These are phyloP conservation scores for Heliconius ismenius DNA, from an alignment of 2,888 invertebrate species.

Conservation along the genomic window DNA sequence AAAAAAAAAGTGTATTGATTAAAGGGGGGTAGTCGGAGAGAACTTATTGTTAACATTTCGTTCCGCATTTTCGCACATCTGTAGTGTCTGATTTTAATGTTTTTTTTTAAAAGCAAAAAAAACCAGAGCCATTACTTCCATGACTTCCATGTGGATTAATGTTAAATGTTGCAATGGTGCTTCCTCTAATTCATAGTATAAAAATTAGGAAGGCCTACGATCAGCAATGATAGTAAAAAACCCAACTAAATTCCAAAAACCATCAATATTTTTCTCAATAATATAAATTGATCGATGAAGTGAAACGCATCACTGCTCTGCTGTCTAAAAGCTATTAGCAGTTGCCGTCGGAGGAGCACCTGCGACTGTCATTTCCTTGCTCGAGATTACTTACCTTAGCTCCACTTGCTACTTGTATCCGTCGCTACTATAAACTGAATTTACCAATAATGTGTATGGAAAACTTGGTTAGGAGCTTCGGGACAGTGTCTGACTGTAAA, in stretches of 20 bases:
- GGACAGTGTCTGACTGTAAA: no score
- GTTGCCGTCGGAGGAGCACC: conserved; percentile 72
- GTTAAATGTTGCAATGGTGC: no score
- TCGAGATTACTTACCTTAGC: conserved; percentile 70
- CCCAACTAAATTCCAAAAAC: no score
- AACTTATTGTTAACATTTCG: neutral
- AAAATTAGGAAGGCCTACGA: no score
- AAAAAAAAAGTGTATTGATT: neutral
- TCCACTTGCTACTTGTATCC: conserved; percentile 36
- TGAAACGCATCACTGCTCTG: conserved; percentile 48
- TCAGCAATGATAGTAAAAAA: no score
- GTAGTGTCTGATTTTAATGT: neutral
- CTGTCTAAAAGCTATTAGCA: conserved; percentile 82
- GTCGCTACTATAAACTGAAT: conserved; percentile 19
- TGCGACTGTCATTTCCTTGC: conserved; percentile 78
- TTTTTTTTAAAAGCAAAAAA: neutral
- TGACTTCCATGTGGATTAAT: no score
- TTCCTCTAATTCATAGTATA: neutral
- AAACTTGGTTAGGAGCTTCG: neutral
- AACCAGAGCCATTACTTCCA: neutral
- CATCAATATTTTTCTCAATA: neutral
- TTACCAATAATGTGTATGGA: neutral
- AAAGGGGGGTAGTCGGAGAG: neutral
- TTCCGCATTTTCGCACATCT: neutral
- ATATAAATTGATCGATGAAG: conserved; percentile 41